These are phyloP conservation scores for Agrilus cyanescens DNA, from an alignment of 2,888 invertebrate species.

Conservation along the genomic window DNA sequence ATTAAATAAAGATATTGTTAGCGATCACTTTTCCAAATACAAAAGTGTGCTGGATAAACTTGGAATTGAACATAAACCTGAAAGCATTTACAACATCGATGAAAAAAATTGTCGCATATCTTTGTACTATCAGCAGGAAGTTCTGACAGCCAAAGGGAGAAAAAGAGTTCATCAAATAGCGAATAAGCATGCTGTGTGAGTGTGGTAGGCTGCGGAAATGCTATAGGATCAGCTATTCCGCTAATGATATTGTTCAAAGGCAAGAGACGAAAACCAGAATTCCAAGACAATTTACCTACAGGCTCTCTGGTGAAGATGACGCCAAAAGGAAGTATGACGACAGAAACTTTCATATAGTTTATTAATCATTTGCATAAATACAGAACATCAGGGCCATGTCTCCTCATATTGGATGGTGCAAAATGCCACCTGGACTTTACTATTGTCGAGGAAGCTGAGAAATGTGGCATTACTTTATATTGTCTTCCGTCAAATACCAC, in stretches of 20 bases:
- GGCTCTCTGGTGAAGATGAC: conserved; percentile 16
- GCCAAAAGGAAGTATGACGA: conserved; percentile 17
- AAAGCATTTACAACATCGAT: conserved; percentile 18
- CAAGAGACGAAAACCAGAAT: conserved; percentile 12
- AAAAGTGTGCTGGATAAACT: conserved; percentile 12
- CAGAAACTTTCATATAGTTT: conserved; percentile 13
- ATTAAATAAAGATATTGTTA: conserved; percentile 15
- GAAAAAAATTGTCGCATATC: conserved; percentile 21
- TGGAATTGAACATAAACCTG: conserved; percentile 5
- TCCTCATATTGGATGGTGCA: conserved; percentile 17
- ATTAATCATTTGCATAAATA: conserved; percentile 13
- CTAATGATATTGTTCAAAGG: conserved; percentile 10
- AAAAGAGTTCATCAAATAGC: conserved; percentile 21
- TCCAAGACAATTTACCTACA: conserved; percentile 14
- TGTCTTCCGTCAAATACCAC: too few relatives aligned
- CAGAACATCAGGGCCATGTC: conserved; percentile 11
- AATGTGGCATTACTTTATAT: too few relatives aligned
- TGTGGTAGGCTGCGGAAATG: conserved; percentile 22
- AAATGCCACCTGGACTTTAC: conserved; percentile 14
- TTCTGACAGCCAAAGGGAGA: conserved; percentile 19
- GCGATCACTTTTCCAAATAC: conserved; percentile 14
- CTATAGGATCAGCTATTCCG: conserved; percentile 15
- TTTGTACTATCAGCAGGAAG: conserved; percentile 19
- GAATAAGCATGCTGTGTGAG: conserved; percentile 24
- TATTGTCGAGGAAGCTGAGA: conserved; percentile 14